These are phyloP conservation scores for Phodopus roborovskii DNA, from an alignment of 2,113 vertebrate species.

Conservation along the genomic window DNA sequence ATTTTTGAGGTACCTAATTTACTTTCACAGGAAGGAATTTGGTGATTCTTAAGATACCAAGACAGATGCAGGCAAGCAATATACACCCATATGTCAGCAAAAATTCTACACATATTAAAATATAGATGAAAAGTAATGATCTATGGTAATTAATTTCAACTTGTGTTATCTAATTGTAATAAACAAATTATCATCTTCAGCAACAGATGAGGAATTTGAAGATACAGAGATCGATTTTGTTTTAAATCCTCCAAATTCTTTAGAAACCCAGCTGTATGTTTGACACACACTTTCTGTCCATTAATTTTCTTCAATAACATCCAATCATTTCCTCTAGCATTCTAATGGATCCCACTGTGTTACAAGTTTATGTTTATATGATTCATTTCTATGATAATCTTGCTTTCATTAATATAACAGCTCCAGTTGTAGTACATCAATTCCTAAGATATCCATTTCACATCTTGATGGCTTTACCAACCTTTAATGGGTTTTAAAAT, in stretches of 20 bases:
- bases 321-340: constrained; percentile 61
- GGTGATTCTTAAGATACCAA: neutral
- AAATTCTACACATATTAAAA: neutral
- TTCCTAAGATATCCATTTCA: constrained; percentile 78
- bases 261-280: constrained; percentile 23
- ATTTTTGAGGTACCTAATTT: neutral
- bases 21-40: constrained; percentile 37
- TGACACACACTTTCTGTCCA: constrained; percentile 56
- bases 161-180: neutral
- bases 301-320: constrained; percentile 71
- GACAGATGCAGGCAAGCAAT: neutral
- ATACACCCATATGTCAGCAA: neutral
- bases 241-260: constrained; percentile 56
- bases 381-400: constrained; percentile 84
- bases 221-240: neutral
- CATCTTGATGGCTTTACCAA: constrained; percentile 80
- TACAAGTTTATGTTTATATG: constrained; percentile 79
- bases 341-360: constrained; percentile 72
- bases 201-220: constrained; percentile 32
- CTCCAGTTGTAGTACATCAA: constrained; percentile 77
- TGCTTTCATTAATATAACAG: constrained; percentile 82
- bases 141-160: constrained; percentile 12
- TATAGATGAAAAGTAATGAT: neutral
- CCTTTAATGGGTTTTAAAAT: constrained; percentile 77
- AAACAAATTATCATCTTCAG: constrained; percentile 40